phyloP scores from a whole-genome alignment of 2,797 vertebrate genomes.

The Podargus strigoides region DNA sequence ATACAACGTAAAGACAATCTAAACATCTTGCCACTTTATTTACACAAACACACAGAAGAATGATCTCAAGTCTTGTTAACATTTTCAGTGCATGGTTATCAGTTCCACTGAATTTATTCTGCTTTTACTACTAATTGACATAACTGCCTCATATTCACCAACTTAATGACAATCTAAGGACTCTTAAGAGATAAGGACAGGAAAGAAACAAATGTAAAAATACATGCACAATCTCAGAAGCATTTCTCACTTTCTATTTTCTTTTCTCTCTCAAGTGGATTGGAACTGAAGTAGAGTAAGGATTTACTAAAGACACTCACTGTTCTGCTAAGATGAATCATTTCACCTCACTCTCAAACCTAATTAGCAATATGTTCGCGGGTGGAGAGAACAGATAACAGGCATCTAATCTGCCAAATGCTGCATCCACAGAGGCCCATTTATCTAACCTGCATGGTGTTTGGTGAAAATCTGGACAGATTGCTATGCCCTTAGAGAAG shows the following conservation, averaged over 20 bases:
- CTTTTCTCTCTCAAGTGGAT: not conserved
- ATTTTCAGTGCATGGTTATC: not conserved
- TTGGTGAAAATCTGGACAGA: conserved; percentile 52
- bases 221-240: not conserved
- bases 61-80: not conserved
- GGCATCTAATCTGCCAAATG: conserved; percentile 54
- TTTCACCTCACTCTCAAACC: conserved; percentile 44
- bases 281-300: not conserved
- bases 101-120: not conserved
- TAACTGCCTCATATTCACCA: not conserved
- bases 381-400: conserved; percentile 54
- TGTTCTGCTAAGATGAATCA: conserved; percentile 50
- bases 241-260: not conserved
- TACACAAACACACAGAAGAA: not conserved
- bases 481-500: conserved; percentile 1
- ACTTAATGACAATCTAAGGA: not conserved
- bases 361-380: conserved; percentile 60
- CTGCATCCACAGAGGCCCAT: conserved; percentile 41
- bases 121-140: not conserved
- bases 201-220: not conserved
- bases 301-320: conserved; percentile 36
- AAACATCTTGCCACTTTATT: not conserved
- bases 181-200: not conserved
- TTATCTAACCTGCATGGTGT: not conserved
- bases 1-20: not conserved